Percentiles rank a stretch among this genome's conserved stretches.
Conservation (phyloP, 2,113 vertebrate species). For the Corvus moneduloides region DNA sequence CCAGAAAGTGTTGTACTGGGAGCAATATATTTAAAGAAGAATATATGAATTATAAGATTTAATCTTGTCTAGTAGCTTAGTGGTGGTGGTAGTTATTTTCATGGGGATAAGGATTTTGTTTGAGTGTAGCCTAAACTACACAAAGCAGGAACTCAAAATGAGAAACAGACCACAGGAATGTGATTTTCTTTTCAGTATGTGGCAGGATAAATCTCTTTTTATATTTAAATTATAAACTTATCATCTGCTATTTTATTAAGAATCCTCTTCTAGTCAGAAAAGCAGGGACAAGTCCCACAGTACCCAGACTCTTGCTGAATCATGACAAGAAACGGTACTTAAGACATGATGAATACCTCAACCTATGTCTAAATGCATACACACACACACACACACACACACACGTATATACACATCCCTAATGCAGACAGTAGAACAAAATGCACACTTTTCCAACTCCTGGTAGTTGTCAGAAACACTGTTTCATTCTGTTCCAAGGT, state of each 20-base stretch:
- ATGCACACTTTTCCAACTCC: background rate
- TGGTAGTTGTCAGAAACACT: background rate
- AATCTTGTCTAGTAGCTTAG: background rate
- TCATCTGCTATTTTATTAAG: background rate
- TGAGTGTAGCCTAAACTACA: background rate
- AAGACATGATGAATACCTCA: background rate
- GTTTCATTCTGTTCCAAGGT: background rate
- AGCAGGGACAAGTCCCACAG: background rate
- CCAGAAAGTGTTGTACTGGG: background rate
- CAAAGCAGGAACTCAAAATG: background rate
- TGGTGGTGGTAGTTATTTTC: background rate
- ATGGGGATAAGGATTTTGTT: background rate
- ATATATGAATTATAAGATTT: background rate
- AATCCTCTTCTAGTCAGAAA: background rate
- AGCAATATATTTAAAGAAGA: constrained; percentile 14
- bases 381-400: background rate
- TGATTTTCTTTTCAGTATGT: background rate
- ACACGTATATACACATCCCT: background rate
- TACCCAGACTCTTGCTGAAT: background rate
- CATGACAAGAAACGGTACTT: background rate
- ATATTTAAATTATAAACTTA: background rate
- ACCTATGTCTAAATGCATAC: background rate
- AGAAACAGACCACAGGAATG: background rate
- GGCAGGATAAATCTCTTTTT: background rate
- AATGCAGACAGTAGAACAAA: background rate